Evolutionary conservation across 1,140 invertebrate species (phyloP).

Genomic region (Hesperophylax magnus): DNA sequence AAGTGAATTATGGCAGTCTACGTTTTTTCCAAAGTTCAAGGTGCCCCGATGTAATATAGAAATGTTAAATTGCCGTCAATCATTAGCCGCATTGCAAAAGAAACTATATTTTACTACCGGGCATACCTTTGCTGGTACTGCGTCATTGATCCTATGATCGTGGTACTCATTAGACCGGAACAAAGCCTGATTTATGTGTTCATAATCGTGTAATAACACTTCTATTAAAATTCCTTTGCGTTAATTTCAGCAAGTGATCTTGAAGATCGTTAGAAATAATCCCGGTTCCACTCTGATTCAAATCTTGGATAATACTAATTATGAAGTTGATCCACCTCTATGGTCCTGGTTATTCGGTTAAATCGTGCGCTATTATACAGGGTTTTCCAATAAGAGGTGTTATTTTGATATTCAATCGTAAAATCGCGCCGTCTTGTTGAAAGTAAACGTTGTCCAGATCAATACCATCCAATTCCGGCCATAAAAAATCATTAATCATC

Average conservation of each 20-base stretch:
- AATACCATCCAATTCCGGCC: too few relatives aligned
- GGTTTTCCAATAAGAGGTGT: too few relatives aligned
- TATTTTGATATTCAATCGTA: too few relatives aligned
- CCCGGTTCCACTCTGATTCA: neutral
- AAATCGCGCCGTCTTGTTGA: too few relatives aligned
- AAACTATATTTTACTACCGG: constrained; percentile 12
- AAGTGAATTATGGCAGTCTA: constrained; percentile 1
- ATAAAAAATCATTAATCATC: too few relatives aligned
- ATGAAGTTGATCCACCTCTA: too few relatives aligned
- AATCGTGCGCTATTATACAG: too few relatives aligned
- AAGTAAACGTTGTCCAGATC: too few relatives aligned
- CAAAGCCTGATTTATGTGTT: constrained; percentile 15
- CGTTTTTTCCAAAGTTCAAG: constrained; percentile 17
- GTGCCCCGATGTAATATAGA: neutral
- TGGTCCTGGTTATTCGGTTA: too few relatives aligned
- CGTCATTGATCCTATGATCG: neutral
- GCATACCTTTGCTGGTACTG: neutral
- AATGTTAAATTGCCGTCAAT: constrained; percentile 21
- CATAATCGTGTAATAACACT: neutral
- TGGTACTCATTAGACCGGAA: neutral
- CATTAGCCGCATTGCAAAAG: constrained; percentile 5
- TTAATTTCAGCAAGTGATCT: neutral
- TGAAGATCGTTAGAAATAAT: neutral
- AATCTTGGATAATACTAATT: too few relatives aligned
- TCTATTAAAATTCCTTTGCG: neutral